Percentiles rank a stretch among this genome's conserved stretches.
Conservation (phyloP, 2,888 invertebrate genomes). For the Deilephila porcellus region DNA sequence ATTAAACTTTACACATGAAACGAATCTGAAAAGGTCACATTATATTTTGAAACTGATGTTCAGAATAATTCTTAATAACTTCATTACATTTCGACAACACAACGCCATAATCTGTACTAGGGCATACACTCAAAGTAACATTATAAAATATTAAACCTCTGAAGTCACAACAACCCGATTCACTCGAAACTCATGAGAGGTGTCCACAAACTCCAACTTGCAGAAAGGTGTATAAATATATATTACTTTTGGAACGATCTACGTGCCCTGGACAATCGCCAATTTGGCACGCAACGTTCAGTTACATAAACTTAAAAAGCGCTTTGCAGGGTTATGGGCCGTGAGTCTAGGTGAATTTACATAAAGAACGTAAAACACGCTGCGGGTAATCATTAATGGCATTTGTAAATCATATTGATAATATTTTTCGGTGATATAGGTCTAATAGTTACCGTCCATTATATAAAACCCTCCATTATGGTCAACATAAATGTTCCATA, state of each 20-base stretch:
- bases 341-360: neutral
- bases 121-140: neutral
- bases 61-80: too few species aligned
- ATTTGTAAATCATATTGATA: neutral
- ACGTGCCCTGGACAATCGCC: constrained; percentile 31
- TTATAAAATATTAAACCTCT: neutral
- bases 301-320: constrained; percentile 29
- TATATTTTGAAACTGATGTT: too few species aligned
- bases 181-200: constrained; percentile 27
- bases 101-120: neutral
- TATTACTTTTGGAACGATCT: constrained; percentile 17
- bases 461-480: too few species aligned
- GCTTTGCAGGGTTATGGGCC: constrained; percentile 15
- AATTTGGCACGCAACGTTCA: constrained; percentile 26
- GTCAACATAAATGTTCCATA: too few species aligned
- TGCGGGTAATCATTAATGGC: neutral
- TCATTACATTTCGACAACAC: too few species aligned
- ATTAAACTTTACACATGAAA: too few species aligned
- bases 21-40: too few species aligned
- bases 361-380: neutral
- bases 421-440: neutral
- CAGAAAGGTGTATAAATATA: constrained; percentile 25
- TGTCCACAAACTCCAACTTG: constrained; percentile 13
- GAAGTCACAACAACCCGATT: neutral
- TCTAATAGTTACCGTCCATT: too few species aligned